Evolutionary conservation across 2,113 vertebrate species (phyloP).

Genomic region (Prionailurus bengalensis): DNA sequence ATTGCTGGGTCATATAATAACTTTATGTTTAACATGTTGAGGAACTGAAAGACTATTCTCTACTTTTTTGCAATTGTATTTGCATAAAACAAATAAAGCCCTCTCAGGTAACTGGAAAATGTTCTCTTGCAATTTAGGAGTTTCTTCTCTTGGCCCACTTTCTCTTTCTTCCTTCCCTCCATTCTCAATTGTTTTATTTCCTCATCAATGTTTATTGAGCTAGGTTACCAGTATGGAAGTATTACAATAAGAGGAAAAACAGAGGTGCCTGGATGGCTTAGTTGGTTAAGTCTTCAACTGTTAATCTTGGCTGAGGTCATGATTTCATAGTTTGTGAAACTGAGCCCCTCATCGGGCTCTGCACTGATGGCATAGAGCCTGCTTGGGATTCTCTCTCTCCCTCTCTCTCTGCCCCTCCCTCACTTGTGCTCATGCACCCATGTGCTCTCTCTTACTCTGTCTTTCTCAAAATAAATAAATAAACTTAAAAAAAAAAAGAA

Average conservation of each 20-base stretch:
- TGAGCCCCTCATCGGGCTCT: too few relatives aligned
- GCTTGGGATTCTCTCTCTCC: too few relatives aligned
- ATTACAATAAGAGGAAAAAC: not conserved
- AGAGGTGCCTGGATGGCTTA: too few relatives aligned
- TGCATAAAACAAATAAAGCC: not conserved
- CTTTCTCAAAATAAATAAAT: too few relatives aligned
- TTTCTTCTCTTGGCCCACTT: not conserved
- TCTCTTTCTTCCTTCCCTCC: not conserved
- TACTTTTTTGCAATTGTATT: constrained; percentile 23
- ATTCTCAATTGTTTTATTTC: not conserved
- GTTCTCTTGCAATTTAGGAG: not conserved
- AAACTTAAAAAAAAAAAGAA: too few relatives aligned
- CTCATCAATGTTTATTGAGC: not conserved
- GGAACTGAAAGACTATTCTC: not conserved
- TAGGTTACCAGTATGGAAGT: not conserved
- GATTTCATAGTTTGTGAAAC: too few relatives aligned
- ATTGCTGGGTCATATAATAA: not conserved
- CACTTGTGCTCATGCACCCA: too few relatives aligned
- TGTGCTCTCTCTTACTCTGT: too few relatives aligned
- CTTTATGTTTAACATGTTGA: not conserved
- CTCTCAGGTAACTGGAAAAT: not conserved
- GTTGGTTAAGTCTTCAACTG: too few relatives aligned
- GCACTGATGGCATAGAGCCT: too few relatives aligned
- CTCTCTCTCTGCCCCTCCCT: too few relatives aligned
- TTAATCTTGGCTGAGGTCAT: too few relatives aligned